Base-by-base conservation (phyloP, 2,888 invertebrate genomes). In the Mythimna albipuncta region DNA sequence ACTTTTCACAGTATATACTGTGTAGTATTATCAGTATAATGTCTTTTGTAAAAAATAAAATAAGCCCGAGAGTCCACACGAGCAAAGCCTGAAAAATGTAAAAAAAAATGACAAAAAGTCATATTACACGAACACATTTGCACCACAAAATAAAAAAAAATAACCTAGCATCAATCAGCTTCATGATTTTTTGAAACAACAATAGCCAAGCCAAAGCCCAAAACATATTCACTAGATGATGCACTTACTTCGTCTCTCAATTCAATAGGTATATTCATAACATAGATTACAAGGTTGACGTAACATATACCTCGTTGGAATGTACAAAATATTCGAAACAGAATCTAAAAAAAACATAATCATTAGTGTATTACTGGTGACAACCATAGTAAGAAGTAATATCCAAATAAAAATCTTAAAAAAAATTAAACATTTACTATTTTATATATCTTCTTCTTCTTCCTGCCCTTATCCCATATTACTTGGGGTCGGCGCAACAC, bases 21-120 rank as follows among this genome's bases (percentile, higher is more conserved):
- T 52, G 19, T 10, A 47, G 35, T 35, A 35, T 35, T n/a, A 50
- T 11, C 4, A 32, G 35, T 35, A 11, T 65, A 92, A 90, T 93
- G 41, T 88, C 84, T 57, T 85, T 89, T 0, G 32, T 4, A 2
- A 82, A 3, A 86, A 82, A 88, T 11, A 77, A 19, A 13, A 70
- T 19, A 19, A 35, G 4, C n/a, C 13, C 13, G n/a, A 59, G 1
- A 32, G 19, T 26, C 9, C 19, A 41, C 21, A 64, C 1, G n/a
- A 47, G 16, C 6, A 21, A 26, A 16, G 7, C 26, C 73, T 73
- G 64, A 1, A 64, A 72, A 50, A 72, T 32, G 0, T 47, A 62
- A 50, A 55, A 55, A 19, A n/a, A 11, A 26, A 0, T 19, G 2
- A 6, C 11, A 13, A 52, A 19, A 69, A 32, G 9, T 19, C 3